These are phyloP conservation scores for Geophilus truncorum DNA, from an alignment of 2,888 invertebrate species.

Conservation along the genomic window DNA sequence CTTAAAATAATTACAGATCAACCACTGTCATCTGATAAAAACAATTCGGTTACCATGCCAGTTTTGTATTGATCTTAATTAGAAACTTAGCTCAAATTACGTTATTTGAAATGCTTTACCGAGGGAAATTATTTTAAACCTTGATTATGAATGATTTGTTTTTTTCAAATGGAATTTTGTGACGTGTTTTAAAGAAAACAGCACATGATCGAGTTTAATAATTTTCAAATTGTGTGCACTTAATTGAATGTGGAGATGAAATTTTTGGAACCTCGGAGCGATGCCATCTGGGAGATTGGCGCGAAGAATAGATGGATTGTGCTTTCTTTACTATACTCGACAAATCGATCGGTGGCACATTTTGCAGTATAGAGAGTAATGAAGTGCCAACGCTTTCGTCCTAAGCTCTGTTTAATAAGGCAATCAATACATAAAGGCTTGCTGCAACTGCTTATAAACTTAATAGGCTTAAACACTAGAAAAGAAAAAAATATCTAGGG, in stretches of 20 bases:
- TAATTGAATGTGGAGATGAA: background rate
- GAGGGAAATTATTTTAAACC: too few species aligned
- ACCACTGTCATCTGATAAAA: too few species aligned
- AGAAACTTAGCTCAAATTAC: too few species aligned
- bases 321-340: conserved; percentile 1
- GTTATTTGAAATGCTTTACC: too few species aligned
- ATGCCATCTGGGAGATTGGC: background rate
- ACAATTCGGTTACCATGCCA: too few species aligned
- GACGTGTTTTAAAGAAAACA: background rate
- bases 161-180: too few species aligned
- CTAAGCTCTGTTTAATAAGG: conserved; percentile 16
- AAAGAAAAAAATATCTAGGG: background rate
- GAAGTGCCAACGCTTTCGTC: conserved; percentile 10
- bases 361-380: background rate
- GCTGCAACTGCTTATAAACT: background rate
- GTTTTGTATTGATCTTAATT: too few species aligned
- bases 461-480: background rate
- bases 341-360: conserved; percentile 6
- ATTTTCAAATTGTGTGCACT: background rate
- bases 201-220: background rate
- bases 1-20: too few species aligned
- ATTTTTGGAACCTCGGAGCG: background rate
- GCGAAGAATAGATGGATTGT: background rate
- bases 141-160: too few species aligned
- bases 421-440: conserved; percentile 14